Evolutionary conservation across 2,797 vertebrate species (phyloP).

Genomic region (Arctocebus calabarensis): DNA sequence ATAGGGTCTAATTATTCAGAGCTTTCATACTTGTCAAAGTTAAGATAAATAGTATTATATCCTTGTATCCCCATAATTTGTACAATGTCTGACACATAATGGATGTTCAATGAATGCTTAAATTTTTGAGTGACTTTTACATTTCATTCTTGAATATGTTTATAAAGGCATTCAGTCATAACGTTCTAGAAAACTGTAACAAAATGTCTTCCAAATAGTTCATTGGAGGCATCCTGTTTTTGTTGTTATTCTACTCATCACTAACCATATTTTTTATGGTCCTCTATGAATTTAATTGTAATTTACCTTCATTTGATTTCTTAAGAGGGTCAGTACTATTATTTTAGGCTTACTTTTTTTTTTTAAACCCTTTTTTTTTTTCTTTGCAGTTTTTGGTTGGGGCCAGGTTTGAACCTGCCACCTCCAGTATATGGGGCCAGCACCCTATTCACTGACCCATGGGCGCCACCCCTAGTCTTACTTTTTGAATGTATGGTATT

Average conservation of each 20-base stretch:
- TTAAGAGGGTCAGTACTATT: neutral
- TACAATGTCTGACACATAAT: neutral
- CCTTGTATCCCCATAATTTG: neutral
- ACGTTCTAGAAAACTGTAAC: neutral
- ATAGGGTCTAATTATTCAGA: conserved; percentile 12
- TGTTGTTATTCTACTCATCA: neutral
- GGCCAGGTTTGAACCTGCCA: too few relatives aligned
- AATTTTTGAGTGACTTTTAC: neutral
- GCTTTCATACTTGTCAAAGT: conserved; percentile 22
- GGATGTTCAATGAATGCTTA: neutral
- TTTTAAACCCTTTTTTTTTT: too few relatives aligned
- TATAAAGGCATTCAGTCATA: neutral
- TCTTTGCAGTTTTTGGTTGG: too few relatives aligned
- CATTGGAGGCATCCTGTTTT: neutral
- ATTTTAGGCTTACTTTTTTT: neutral
- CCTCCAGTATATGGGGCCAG: too few relatives aligned
- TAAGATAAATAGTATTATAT: conserved; percentile 9
- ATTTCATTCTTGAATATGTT: neutral
- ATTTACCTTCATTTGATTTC: neutral
- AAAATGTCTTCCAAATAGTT: neutral
- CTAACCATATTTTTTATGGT: neutral
- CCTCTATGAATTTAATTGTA: neutral
- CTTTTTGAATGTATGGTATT: neutral
- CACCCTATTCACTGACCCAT: too few relatives aligned
- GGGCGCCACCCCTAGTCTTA: neutral